Evolutionary conservation across 2,113 vertebrate species (phyloP).

Genomic region (Plectropomus leopardus): DNA sequence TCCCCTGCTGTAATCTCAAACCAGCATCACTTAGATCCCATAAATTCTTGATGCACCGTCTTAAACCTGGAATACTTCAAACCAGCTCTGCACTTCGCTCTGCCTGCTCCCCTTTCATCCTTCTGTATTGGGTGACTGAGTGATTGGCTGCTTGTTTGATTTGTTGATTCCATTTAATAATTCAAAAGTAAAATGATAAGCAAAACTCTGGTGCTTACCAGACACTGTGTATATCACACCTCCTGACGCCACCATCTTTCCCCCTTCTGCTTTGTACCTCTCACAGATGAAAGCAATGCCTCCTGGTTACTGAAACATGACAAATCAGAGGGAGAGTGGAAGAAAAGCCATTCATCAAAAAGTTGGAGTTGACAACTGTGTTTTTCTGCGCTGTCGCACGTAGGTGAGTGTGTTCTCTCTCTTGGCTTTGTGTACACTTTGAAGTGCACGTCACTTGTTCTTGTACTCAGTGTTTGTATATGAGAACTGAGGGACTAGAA

Average conservation of each 20-base stretch:
- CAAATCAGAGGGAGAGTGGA: conserved; percentile 54
- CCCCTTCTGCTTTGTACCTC: conserved; percentile 28
- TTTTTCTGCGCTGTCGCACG: conserved; percentile 16
- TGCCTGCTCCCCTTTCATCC: conserved; percentile 3
- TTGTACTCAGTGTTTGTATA: neutral
- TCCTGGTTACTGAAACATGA: conserved; percentile 58
- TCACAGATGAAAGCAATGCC: conserved; percentile 49
- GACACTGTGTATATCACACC: conserved; percentile 15
- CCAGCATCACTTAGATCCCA: conserved; percentile 64
- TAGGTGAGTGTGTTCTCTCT: conserved; percentile 45
- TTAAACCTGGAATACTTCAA: conserved; percentile 61
- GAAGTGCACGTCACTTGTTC: conserved; percentile 39
- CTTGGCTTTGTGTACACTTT: conserved; percentile 44
- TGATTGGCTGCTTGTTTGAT: conserved; percentile 23
- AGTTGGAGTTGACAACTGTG: conserved; percentile 53
- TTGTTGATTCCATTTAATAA: conserved; percentile 33
- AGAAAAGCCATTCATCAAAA: conserved; percentile 65
- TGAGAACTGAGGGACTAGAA: neutral
- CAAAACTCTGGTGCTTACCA: conserved; percentile 1
- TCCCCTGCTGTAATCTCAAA: conserved; percentile 59
- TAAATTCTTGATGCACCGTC: conserved; percentile 65
- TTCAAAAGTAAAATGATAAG: conserved; percentile 37
- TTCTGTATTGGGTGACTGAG: conserved; percentile 8
- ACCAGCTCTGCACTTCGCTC: conserved; percentile 13
- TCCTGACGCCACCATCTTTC: conserved; percentile 21